Conservation (phyloP, 2,797 vertebrate genomes). For the Micrastur ruficollis region DNA sequence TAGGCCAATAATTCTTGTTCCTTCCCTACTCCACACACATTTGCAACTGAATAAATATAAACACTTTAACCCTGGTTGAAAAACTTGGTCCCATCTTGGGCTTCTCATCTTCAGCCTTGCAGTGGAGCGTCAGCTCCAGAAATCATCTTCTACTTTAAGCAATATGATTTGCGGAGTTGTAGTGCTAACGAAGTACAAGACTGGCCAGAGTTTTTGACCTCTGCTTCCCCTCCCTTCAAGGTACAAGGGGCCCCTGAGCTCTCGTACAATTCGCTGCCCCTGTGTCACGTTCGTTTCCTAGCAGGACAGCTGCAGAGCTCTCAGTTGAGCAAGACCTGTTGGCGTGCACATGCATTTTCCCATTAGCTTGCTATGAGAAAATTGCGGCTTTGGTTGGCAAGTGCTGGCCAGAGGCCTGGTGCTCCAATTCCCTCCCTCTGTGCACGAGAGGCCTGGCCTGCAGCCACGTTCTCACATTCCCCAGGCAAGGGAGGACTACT, state of each 20-base stretch:
- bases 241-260: background rate
- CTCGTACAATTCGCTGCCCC: background rate
- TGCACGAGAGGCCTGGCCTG: background rate
- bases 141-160: background rate
- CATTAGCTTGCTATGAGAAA: conserved; percentile 13
- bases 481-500: background rate
- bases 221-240: background rate
- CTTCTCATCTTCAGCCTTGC: background rate
- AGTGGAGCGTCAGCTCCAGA: background rate
- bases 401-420: background rate
- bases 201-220: background rate
- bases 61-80: background rate
- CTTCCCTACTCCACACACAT: background rate
- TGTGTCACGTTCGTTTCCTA: background rate
- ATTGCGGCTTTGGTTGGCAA: conserved; percentile 1
- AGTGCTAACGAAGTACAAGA: background rate
- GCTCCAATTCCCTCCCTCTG: background rate
- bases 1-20: background rate
- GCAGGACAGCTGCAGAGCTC: background rate
- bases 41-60: background rate
- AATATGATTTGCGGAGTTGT: background rate
- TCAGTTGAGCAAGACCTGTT: background rate
- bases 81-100: background rate
- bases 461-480: conserved; percentile 11
- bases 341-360: background rate